These are phyloP conservation scores for Peromyscus nudipes DNA, from an alignment of 2,797 vertebrate genomes.

Conservation along the genomic window DNA sequence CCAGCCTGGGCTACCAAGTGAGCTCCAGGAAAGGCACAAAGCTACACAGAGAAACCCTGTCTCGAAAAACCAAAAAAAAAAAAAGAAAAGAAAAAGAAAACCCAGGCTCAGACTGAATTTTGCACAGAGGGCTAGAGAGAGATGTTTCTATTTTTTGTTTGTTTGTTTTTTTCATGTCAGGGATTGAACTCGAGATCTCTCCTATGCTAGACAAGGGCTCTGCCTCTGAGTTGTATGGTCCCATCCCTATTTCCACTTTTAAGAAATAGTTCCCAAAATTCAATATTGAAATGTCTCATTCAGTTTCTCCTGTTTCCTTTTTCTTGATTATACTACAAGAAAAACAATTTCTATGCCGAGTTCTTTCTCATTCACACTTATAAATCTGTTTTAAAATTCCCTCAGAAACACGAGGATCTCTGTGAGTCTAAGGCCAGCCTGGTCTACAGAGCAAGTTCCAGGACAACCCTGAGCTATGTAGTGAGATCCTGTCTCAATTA, in stretches of 20 bases:
- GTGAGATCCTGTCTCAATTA: no score
- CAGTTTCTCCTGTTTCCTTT: conserved; percentile 12
- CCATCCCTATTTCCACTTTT: not conserved
- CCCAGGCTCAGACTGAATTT: not conserved
- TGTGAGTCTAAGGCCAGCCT: not conserved
- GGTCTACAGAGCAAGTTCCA: not conserved
- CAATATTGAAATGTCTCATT: not conserved
- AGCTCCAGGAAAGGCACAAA: no score
- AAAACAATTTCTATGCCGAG: not conserved
- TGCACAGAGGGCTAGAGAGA: not conserved
- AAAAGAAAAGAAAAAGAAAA: no score
- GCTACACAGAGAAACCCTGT: no score
- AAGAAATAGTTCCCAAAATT: conserved; percentile 48
- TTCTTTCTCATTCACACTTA: conserved; percentile 37
- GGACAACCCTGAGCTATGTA: not conserved
- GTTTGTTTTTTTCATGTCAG: not conserved
- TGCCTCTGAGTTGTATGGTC: not conserved
- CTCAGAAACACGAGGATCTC: not conserved
- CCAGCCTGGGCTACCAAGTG: no score
- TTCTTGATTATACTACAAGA: conserved; percentile 1
- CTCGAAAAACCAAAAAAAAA: no score
- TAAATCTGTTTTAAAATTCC: conserved; percentile 38
- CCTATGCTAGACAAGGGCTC: not conserved
- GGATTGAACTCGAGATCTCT: not conserved
- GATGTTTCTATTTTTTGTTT: not conserved